phyloP scores from a whole-genome alignment of 2,797 vertebrate species.

The Hyperoplus immaculatus region DNA sequence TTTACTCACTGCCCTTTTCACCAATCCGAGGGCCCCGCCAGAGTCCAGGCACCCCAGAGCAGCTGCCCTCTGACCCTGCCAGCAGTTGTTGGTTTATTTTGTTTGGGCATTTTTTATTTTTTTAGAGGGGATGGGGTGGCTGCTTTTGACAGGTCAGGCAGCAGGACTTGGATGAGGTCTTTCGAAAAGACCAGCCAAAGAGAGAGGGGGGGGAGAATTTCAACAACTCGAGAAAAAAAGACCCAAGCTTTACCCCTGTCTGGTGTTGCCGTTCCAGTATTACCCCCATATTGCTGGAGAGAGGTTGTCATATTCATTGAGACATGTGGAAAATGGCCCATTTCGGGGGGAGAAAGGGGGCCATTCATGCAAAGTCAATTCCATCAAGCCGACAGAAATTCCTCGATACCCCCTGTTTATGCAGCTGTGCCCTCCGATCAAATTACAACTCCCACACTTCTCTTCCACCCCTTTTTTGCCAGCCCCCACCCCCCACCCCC shows the following conservation, averaged over 20 bases:
- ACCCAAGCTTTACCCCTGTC: slow-evolving; percentile 52
- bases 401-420: slow-evolving; percentile 93
- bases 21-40: slow-evolving; percentile 80
- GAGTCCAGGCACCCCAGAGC: slow-evolving; percentile 81
- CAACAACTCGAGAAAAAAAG: slow-evolving; percentile 66
- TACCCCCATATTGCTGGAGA: slow-evolving; percentile 57
- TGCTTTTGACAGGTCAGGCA: slow-evolving; percentile 84
- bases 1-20: slow-evolving; percentile 82
- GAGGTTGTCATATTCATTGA: slow-evolving; percentile 89
- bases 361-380: slow-evolving; percentile 92
- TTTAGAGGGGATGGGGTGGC: slow-evolving; percentile 67
- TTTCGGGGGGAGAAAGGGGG: slow-evolving; percentile 76
- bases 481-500: slow-evolving; percentile 64
- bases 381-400: slow-evolving; percentile 93
- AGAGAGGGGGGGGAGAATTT: slow-evolving; percentile 57
- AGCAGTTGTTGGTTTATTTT: slow-evolving; percentile 84
- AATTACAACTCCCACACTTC: slow-evolving; percentile 90
- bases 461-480: slow-evolving; percentile 80
- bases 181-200: slow-evolving; percentile 76
- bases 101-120: slow-evolving; percentile 69
- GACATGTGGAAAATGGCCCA: slow-evolving; percentile 95
- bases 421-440: slow-evolving; percentile 96
- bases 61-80: slow-evolving; percentile 82
- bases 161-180: slow-evolving; percentile 82
- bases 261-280: slow-evolving; percentile 54